phyloP scores from a whole-genome alignment of 2,797 vertebrate species.

The Cynodonichthys magdalenae region DNA sequence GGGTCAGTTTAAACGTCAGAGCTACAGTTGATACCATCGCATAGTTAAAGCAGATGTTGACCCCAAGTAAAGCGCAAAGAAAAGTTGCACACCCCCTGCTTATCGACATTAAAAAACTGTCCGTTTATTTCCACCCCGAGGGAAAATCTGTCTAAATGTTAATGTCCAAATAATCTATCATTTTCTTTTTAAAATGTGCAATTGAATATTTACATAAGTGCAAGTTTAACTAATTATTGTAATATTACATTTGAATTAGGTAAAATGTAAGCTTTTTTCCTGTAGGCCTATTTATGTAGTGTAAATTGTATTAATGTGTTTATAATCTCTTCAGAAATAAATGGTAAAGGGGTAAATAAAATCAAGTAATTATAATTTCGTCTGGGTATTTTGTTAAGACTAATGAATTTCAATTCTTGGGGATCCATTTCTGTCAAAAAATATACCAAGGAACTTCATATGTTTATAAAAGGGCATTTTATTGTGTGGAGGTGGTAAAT shows the following conservation, averaged over 20 bases:
- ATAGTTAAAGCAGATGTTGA: neutral
- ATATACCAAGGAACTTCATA: neutral
- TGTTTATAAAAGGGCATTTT: neutral
- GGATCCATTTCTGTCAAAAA: neutral
- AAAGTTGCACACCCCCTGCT: neutral
- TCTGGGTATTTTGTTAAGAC: too few species aligned
- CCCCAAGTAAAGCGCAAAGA: neutral
- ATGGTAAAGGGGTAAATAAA: too few species aligned
- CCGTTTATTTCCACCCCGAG: neutral
- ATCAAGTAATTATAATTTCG: too few species aligned
- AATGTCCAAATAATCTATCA: too few species aligned
- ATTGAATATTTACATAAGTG: too few species aligned
- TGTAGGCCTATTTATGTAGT: too few species aligned
- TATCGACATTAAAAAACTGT: neutral
- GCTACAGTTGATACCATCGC: accelerated
- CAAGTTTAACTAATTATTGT: neutral
- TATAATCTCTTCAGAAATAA: too few species aligned
- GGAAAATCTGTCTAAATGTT: neutral
- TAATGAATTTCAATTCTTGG: too few species aligned
- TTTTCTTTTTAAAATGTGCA: too few species aligned
- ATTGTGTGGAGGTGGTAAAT: slow-evolving; percentile 1
- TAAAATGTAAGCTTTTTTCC: too few species aligned
- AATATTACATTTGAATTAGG: neutral
- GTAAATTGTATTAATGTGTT: neutral
- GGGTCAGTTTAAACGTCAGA: slow-evolving; percentile 11